Evolutionary conservation across 2,797 vertebrate genomes (phyloP).

Genomic region (Mormyrops attenuatus): DNA sequence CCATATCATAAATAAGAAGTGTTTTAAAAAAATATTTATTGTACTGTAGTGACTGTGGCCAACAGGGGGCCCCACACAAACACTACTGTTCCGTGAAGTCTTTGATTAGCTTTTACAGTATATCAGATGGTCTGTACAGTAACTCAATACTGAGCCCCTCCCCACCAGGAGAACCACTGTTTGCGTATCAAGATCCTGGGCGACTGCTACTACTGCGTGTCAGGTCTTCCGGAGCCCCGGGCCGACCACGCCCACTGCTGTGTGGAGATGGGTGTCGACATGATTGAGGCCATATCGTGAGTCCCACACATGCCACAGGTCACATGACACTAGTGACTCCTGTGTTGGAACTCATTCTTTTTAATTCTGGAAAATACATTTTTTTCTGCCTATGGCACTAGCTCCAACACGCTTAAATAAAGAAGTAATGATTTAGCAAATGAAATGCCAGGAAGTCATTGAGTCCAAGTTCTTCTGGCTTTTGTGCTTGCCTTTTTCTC

Average conservation of each 20-base stretch:
- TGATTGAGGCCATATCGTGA: conserved; percentile 98
- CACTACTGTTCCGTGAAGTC: not conserved
- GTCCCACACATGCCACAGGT: conserved; percentile 26
- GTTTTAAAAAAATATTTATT: not conserved
- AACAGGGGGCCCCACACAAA: not conserved
- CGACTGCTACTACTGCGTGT: conserved; percentile 96
- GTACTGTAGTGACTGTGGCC: not conserved
- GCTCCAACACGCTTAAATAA: not conserved
- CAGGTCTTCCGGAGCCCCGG: conserved; percentile 84
- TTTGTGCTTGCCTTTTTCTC: no score
- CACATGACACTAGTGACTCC: not conserved
- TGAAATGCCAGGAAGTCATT: not conserved
- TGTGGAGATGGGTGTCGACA: conserved; percentile 96
- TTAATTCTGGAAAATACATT: not conserved
- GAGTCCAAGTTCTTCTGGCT: not conserved
- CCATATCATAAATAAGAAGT: not conserved
- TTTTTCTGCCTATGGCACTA: not conserved
- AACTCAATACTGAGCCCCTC: not conserved
- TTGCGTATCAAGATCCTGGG: conserved; percentile 95
- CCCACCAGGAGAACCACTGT: conserved; percentile 87
- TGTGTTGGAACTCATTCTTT: not conserved
- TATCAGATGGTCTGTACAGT: not conserved
- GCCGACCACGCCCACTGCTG: conserved; percentile 96
- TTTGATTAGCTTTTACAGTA: not conserved
- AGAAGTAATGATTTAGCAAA: not conserved